Conservation (phyloP, 1,140 invertebrate genomes). For the Drosophila arizonae region DNA sequence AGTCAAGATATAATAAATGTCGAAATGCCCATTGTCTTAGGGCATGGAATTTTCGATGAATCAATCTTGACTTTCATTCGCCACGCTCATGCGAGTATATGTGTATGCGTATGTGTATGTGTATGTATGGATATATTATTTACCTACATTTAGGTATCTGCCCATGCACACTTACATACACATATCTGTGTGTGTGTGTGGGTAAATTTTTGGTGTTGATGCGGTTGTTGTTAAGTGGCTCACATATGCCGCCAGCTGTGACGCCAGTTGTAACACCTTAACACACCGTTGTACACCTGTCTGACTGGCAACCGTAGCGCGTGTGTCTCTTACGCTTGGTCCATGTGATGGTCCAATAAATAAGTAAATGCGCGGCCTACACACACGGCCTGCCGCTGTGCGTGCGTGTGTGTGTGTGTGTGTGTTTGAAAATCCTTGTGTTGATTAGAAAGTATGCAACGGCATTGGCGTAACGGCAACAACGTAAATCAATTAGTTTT, state of each 20-base stretch:
- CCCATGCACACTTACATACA: neutral
- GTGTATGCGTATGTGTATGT: neutral
- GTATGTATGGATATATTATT: neutral
- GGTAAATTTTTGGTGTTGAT: constrained; percentile 29
- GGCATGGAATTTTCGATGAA: constrained; percentile 24
- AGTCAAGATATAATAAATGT: neutral
- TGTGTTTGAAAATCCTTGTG: constrained; percentile 39
- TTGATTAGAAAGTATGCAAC: constrained; percentile 55
- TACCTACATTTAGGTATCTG: neutral
- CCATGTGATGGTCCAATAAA: constrained; percentile 47
- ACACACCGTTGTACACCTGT: neutral
- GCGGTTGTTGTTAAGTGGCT: constrained; percentile 49
- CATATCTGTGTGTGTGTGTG: constrained; percentile 23
- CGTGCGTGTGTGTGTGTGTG: constrained; percentile 19
- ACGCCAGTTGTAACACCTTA: neutral
- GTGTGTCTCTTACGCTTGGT: constrained; percentile 21
- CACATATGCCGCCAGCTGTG: constrained; percentile 39
- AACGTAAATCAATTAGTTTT: constrained; percentile 55
- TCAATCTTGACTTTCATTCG: constrained; percentile 30
- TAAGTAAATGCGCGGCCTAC: constrained; percentile 45
- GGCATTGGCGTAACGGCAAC: constrained; percentile 45
- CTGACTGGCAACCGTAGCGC: constrained; percentile 2
- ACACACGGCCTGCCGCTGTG: constrained; percentile 16
- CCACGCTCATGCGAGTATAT: neutral
- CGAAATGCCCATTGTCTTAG: constrained; percentile 1